Percentiles rank a stretch among this genome's conserved stretches.
phyloP scores from a whole-genome alignment of 2,113 vertebrate species.

The Ailurus styani region DNA sequence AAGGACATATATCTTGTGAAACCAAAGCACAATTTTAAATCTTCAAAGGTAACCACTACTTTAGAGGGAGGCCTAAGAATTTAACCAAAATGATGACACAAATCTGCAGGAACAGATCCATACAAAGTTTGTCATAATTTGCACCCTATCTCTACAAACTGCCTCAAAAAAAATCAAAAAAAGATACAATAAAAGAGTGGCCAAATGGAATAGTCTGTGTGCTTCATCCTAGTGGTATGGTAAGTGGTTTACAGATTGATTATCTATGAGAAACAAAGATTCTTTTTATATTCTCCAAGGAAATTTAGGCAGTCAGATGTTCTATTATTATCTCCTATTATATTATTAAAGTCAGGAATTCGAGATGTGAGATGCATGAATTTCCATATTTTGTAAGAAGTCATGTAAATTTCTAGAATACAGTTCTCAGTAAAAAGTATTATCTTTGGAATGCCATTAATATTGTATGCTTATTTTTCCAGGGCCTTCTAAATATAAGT shows the following conservation, averaged over 20 bases:
- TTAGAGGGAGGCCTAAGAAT: background rate
- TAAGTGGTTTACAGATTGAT: constrained; percentile 38
- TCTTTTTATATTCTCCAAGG: constrained; percentile 9
- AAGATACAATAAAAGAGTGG: constrained; percentile 10
- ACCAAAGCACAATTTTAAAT: background rate
- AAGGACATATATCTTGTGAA: background rate
- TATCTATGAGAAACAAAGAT: constrained; percentile 34
- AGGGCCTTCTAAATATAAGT: background rate
- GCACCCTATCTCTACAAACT: constrained; percentile 3
- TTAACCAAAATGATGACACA: constrained; percentile 37
- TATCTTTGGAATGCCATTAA: constrained; percentile 24
- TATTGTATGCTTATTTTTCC: constrained; percentile 29
- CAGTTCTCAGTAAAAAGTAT: background rate
- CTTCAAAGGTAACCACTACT: constrained; percentile 26
- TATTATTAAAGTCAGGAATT: constrained; percentile 27
- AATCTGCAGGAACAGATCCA: background rate
- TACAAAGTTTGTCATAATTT: background rate
- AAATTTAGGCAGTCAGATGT: constrained; percentile 18
- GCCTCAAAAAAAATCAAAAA: background rate
- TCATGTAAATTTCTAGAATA: constrained; percentile 40
- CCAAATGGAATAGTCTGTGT: background rate
- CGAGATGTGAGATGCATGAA: constrained; percentile 15
- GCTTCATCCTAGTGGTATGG: background rate
- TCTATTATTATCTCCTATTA: constrained; percentile 31
- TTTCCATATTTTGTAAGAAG: constrained; percentile 46